Base-by-base conservation (phyloP, 1,140 invertebrate species). In the Lysiphlebus fabarum region DNA sequence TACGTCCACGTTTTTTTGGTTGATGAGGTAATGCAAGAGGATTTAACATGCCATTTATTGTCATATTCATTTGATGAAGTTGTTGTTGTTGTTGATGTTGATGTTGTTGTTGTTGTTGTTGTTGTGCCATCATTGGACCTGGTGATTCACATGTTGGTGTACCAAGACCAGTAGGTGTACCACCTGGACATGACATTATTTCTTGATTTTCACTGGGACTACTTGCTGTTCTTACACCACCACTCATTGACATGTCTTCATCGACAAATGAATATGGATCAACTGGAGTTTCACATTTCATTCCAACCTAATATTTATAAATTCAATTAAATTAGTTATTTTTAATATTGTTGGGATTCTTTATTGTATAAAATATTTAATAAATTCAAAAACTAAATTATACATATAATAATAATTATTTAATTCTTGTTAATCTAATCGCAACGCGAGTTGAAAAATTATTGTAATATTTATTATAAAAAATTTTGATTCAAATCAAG, bases 201-300 rank as follows among this genome's bases (percentile, higher is more conserved):
- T 77, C 72, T 34, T 63, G 65, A 59, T 74, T 76, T 34, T 71
- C 70, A 34, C 69, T 70, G 2, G 78, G 78, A 62, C 77, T 78
- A 64, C 71, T 76, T 6, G 76, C 72, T 50, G 77, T 67, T 64
- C 75, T 72, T 55, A 76, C 71, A 5, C 77, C 75, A 37, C 74
- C 73, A 34, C 74, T 64, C 72, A 79, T 78, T 56, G 77, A 78
- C 74, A 79, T 78, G 10, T 84, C 88, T 70, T 92, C 90, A 69
- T 91, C 89, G 26, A 91, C 89, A 79, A 91, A 91, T 71, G 87
- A 89, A 74, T 91, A 91, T 2, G 89, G 89, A 74, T 91, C 89
- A 63, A 86, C 85, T 56, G 82, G 72, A 59, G 84, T 83, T 67
- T 87, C 85, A 66, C 84, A 83, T 70, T 87, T 87, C 59, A 86